These are phyloP conservation scores for Callionymus lyra DNA, from an alignment of 2,113 vertebrate species.

Conservation along the genomic window DNA sequence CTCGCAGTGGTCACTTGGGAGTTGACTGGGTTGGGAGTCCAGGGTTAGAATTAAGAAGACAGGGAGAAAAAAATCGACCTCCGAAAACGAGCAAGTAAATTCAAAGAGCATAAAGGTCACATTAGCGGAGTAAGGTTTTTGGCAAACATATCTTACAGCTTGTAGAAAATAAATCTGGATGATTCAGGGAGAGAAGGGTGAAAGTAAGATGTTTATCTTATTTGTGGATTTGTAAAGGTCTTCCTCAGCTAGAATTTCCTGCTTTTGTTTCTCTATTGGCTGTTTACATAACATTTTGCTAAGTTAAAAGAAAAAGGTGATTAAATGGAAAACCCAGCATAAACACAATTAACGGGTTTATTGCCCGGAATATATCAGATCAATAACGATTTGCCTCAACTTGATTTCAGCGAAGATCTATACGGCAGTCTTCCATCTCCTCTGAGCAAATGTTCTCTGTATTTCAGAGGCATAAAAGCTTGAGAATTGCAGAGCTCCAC, in stretches of 20 bases:
- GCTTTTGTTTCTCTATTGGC: constrained; percentile 26
- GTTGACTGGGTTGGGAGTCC: constrained; percentile 7
- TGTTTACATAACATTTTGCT: constrained; percentile 23
- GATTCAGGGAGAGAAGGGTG: constrained; percentile 8
- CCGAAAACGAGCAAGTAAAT: constrained; percentile 8
- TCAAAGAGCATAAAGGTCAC: constrained; percentile 7
- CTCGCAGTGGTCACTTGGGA: constrained; percentile 6
- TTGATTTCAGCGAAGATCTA: no score
- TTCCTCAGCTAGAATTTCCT: constrained; percentile 31
- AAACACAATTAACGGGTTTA: neutral
- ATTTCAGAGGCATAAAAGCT: no score
- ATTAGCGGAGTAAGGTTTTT: no score
- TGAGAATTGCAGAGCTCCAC: no score
- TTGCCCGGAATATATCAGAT: no score
- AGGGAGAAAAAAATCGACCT: constrained; percentile 14
- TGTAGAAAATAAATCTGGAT: no score
- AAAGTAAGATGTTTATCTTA: constrained; percentile 16
- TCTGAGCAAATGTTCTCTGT: no score
- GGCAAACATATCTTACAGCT: no score
- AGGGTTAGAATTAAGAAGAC: neutral
- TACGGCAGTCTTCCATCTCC: no score
- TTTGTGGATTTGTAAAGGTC: constrained; percentile 24
- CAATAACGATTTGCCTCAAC: no score
- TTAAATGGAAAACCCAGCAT: constrained; percentile 12
- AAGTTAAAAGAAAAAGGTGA: constrained; percentile 16